Base-by-base conservation (phyloP, 2,113 vertebrate genomes). In the Sander lucioperca region DNA sequence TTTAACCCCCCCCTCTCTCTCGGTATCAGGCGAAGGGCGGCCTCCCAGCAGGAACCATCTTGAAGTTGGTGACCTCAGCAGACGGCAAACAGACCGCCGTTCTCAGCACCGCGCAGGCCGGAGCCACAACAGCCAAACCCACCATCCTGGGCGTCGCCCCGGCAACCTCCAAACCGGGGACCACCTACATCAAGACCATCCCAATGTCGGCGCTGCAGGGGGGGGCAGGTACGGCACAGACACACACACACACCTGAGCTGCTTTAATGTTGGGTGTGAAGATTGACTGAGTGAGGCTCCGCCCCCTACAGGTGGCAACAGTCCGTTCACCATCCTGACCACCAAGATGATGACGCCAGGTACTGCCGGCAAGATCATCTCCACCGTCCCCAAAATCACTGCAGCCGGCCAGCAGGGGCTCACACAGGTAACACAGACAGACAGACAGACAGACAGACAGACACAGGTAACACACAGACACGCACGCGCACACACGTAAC, bases 171-270 rank as follows among this genome's bases (percentile, higher is more conserved):
- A 97, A 97, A 72, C 95, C 96, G 0, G 96, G 96, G 76, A 96
- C 96, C 19, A 97, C 96, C 71, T 96, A 97, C 88, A 96, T 97
- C 88, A 97, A 97, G 78, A 97, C 97, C 85, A 97, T 97, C 87
- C 97, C 97, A 5, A 89, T 97, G 95, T 97, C 96, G 0, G 97
- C 96, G 10, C 94, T 97, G 23, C 97, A 97, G 85, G 89, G 95
- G 0, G 96, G 95, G 0, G 92, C 96, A 80, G 97, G 96, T 97
- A 76, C 50, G 15, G 0, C 9, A 65, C 5, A 14, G 10, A 9
- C 54, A 57, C n/a, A 25, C 56, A 27, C 23, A 58, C 56, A 23
- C 23, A 23, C 57, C 36, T 50, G n/a, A 1, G 8, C 13, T 39
- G 14, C 8, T 33, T 15, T 19, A 21, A 2, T 16, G 13, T 59